Base-by-base conservation (phyloP, 2,888 invertebrate genomes). In the Sialis fuliginosa region DNA sequence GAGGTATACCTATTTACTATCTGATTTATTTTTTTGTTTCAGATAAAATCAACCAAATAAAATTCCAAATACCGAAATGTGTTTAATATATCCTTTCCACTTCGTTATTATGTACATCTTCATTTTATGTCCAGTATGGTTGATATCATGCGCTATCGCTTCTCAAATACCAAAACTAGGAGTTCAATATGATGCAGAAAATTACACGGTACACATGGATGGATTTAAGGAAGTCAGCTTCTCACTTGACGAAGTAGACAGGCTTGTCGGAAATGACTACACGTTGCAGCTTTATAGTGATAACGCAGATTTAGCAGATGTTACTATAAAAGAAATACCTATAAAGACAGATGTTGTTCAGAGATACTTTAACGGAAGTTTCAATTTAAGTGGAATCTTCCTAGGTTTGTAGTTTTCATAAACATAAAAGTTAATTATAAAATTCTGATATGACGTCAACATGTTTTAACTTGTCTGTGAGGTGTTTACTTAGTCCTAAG, bases 51-150 rank as follows among this genome's bases (percentile, higher is more conserved):
- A 22, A 22, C 22, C 22, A 22, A 22, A 22, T 22, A 22, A 22
- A 22, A 22, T 22, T 22, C 22, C 10, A 39, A 12, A 6, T 39
- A 6, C 52, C 59, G 65, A 51, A 52, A 75, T 75, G 75, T 75
- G 75, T 67, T 75, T 75, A 5, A 64, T 75, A 57, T 75, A 74
- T 74, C 75, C 75, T 33, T 57, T 75, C 32, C 76, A 75, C 58
- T 64, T 73, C 50, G 62, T 75, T 45, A 55, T 75, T 49, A 58
- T 75, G 54, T 77, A 75, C 59, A 55, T 72, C 39, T 59, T 74
- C 55, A 65, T 70, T 33, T 53, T 75, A 48, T 66, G 67, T 51
- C 73, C 74, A 1, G 56, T 74, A 31, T 72, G 12, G 33, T 12
- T 43, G 32, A 31, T 33, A 30, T n/a, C 33, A 3, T 43, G 33